Conservation (phyloP, 2,797 vertebrate genomes). For the Myiothlypis coronata region DNA sequence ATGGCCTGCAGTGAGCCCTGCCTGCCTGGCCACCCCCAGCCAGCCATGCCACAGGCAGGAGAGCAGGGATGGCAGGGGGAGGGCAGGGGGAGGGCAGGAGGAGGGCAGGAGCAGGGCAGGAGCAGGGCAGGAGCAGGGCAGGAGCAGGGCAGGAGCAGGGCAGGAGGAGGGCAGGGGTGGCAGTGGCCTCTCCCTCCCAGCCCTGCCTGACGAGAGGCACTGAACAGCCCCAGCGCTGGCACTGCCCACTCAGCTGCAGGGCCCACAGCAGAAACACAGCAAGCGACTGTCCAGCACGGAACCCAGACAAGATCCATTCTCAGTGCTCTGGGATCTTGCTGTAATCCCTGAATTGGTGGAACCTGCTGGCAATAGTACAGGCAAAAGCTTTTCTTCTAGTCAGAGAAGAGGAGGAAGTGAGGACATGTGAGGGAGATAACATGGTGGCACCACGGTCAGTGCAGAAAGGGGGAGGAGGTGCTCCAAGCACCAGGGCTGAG, state of each 20-base stretch:
- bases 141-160: neutral
- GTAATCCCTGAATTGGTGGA: neutral
- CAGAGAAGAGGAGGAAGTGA: neutral
- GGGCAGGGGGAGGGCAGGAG: no score
- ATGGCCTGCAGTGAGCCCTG: neutral
- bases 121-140: neutral
- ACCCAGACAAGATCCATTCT: neutral
- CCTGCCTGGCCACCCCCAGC: no score
- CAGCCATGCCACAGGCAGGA: fast-evolving
- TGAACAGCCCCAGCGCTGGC: fast-evolving
- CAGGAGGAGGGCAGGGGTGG: no score
- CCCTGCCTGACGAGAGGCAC: fast-evolving
- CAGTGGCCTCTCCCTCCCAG: neutral
- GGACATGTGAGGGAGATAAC: neutral
- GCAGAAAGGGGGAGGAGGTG: neutral
- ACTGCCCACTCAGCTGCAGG: neutral
- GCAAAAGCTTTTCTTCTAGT: neutral
- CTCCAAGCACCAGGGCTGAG: neutral
- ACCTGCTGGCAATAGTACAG: neutral
- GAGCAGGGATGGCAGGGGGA: no score
- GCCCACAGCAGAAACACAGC: fast-evolving
- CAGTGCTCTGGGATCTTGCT: no score
- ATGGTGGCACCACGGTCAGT: neutral
- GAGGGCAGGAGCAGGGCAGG: no score
- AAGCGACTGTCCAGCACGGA: fast-evolving